A percentile compares a stretch with the other conserved stretches of the same genome.
Evolutionary conservation across 1,140 invertebrate species (phyloP).

Genomic region (Macrobrachium rosenbergii): DNA sequence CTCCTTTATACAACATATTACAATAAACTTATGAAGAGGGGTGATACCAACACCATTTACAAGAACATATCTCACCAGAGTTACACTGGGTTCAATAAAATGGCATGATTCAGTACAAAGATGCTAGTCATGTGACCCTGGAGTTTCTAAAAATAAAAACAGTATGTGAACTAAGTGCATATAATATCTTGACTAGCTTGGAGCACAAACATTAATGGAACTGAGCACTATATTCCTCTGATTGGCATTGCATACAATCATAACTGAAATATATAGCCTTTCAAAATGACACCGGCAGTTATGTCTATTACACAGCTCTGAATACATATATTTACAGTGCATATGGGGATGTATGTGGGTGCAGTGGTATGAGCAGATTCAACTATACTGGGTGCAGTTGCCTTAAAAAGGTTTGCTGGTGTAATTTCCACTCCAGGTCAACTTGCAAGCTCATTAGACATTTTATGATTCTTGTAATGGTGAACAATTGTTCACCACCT

Average conservation of each 20-base stretch:
- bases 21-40: conserved; percentile 48
- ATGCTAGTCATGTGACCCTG: conserved; percentile 38
- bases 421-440: no score
- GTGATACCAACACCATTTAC: conserved; percentile 59
- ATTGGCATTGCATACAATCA: neutral
- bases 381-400: no score
- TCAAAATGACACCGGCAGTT: neutral
- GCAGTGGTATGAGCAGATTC: no score
- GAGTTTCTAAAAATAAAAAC: conserved; percentile 25
- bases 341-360: no score
- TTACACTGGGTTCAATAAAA: conserved; percentile 51
- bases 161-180: conserved; percentile 18
- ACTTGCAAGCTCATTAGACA: no score
- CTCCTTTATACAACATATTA: conserved; percentile 61
- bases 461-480: no score
- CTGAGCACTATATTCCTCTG: conserved; percentile 3
- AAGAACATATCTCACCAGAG: conserved; percentile 27
- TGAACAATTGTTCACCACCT: no score
- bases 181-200: conserved; percentile 50
- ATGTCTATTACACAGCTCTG: neutral
- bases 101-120: conserved; percentile 4
- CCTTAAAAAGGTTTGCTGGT: no score
- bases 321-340: no score
- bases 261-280: neutral
- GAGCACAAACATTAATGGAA: conserved; percentile 13